Evolutionary conservation across 2,797 vertebrate genomes (phyloP), one percentile per base, ranked within the genome.

Genomic region (Typhlichthys eigenmanni): DNA sequence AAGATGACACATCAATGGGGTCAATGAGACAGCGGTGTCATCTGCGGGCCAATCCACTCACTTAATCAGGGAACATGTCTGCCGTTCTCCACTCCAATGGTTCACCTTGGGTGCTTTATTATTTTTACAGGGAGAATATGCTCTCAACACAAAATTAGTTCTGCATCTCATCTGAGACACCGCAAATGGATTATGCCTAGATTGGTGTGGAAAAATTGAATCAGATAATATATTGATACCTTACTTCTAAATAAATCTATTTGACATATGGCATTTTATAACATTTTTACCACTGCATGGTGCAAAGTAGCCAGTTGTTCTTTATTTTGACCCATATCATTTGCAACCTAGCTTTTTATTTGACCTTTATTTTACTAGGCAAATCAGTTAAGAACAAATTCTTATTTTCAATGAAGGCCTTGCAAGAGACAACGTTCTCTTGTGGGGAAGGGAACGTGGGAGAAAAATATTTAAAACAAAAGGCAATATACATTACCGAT

Each of bases 1-100:
- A 77, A 78, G 83, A 88, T 91, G 90, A 89, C 90, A 91, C 78
- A 85, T 86, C 74, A 75, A 72, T 71, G 51, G 85, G 88, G 88
- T 91, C 87, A 91, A 86, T 70, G 59, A 72, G 77, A 89, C 86
- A 72, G 85, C 82, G 83, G 77, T 78, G 85, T 82, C 77, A 79
- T 87, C 89, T 72, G 74, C 38, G 79, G 89, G 85, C 76, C 82
- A 79, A 79, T 86, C 83, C 78, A 87, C 75, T 84, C 71, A 73
- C 69, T 83, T 90, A 87, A 90, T 91, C 82, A 89, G 84, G 79
- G 72, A 58, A 58, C 17, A 11, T 61, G 9, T 72, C 38, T 57
- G 68, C 65, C 61, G 14, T 54, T 69, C 72, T 58, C 38, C 66
- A 75, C 77, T 79, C 68, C 72, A 69, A 71, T 79, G 78, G 74